phyloP scores from a whole-genome alignment of 2,888 invertebrate genomes.

The Brachyopa scutellaris region DNA sequence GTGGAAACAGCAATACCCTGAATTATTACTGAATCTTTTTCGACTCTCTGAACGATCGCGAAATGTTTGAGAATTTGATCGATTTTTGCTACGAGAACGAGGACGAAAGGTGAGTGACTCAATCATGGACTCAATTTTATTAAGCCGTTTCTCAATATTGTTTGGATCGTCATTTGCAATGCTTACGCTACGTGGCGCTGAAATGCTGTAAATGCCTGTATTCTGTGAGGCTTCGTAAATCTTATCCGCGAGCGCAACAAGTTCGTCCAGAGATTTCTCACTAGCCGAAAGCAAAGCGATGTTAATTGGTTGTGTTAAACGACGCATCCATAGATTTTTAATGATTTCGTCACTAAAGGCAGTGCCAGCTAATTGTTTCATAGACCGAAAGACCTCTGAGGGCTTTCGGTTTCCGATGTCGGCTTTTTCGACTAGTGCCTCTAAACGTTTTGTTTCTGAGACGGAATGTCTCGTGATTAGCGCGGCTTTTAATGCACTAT shows the following conservation, averaged over 20 bases:
- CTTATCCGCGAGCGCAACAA: slow-evolving; percentile 8
- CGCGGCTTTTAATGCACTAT: background rate
- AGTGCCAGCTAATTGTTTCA: no score
- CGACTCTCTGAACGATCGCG: background rate
- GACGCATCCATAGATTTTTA: slow-evolving; percentile 20
- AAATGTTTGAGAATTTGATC: background rate
- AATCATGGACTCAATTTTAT: slow-evolving; percentile 15
- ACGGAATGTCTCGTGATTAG: slow-evolving; percentile 1
- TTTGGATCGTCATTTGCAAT: no score
- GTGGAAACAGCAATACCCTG: slow-evolving; percentile 18
- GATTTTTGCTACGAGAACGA: background rate
- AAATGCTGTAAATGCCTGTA: background rate
- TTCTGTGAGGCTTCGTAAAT: slow-evolving; percentile 18
- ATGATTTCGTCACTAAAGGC: slow-evolving; percentile 1
- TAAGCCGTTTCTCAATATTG: background rate
- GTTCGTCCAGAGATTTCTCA: slow-evolving; percentile 3
- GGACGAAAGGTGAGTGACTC: slow-evolving; percentile 3
- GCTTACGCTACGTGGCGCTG: background rate
- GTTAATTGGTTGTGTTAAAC: slow-evolving; percentile 15
- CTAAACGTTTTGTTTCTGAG: slow-evolving; percentile 21
- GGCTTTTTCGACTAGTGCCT: slow-evolving; percentile 6
- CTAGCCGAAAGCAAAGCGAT: slow-evolving; percentile 17
- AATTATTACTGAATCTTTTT: no score
- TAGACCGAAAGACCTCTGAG: slow-evolving; percentile 13
- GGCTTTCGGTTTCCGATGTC: slow-evolving; percentile 29